phyloP scores from a whole-genome alignment of 2,113 vertebrate species.

The Brachyhypopomus occidentalis region DNA sequence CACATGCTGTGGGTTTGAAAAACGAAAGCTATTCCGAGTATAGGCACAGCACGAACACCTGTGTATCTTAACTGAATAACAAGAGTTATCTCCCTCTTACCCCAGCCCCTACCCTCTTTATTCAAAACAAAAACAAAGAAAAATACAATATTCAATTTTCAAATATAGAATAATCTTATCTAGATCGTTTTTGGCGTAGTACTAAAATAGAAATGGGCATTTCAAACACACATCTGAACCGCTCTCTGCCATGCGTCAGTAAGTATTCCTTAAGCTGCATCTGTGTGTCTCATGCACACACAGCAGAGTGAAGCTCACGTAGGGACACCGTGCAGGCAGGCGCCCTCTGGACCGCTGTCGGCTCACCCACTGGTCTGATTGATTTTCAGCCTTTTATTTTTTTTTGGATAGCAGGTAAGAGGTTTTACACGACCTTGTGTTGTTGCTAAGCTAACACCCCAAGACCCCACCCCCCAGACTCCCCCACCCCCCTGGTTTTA shows the following conservation, averaged over 20 bases:
- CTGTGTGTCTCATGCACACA: conserved; percentile 37
- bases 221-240: conserved; percentile 29
- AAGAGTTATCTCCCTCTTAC: neutral
- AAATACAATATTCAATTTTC: conserved; percentile 31
- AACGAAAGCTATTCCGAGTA: conserved; percentile 53
- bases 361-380: conserved; percentile 37
- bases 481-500: too few relatives aligned
- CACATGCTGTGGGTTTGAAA: conserved; percentile 41
- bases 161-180: conserved; percentile 49
- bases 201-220: conserved; percentile 46
- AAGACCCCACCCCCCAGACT: too few relatives aligned
- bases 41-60: conserved; percentile 57
- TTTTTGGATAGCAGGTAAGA: too few relatives aligned
- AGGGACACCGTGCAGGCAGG: conserved; percentile 27
- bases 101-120: conserved; percentile 14
- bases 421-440: too few relatives aligned
- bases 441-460: too few relatives aligned
- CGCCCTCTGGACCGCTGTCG: neutral
- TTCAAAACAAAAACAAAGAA: conserved; percentile 24
- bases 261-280: conserved; percentile 12
- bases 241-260: conserved; percentile 43
- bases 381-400: neutral
- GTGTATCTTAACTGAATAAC: conserved; percentile 32
- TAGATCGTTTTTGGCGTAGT: conserved; percentile 35
- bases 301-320: conserved; percentile 15